Evolutionary conservation across 2,888 invertebrate genomes (phyloP).

Genomic region (Osedax frankpressi): DNA sequence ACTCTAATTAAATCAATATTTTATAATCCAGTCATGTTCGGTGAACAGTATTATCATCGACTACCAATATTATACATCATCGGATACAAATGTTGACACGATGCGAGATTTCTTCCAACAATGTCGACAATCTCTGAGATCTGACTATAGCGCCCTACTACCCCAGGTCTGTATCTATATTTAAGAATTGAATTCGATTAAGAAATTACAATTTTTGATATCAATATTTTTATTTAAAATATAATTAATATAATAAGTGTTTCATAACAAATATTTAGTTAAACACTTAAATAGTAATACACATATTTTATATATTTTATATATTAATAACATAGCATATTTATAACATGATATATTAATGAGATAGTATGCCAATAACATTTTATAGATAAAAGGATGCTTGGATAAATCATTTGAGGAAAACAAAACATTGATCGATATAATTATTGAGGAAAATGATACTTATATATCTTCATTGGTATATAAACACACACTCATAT

Average conservation of each 20-base stretch:
- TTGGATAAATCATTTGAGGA: not conserved
- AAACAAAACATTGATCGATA: not conserved
- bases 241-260: too few relatives aligned
- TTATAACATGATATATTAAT: too few relatives aligned
- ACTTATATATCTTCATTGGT: too few relatives aligned
- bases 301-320: too few relatives aligned
- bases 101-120: constrained; percentile 9
- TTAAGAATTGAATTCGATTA: too few relatives aligned
- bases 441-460: not conserved
- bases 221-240: too few relatives aligned
- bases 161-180: not conserved
- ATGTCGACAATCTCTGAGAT: not conserved
- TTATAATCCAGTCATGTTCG: not conserved
- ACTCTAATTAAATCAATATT: too few relatives aligned
- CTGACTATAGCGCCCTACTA: not conserved
- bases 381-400: not conserved
- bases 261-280: too few relatives aligned
- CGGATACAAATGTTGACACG: not conserved
- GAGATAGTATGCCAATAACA: too few relatives aligned
- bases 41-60: not conserved
- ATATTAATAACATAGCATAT: too few relatives aligned
- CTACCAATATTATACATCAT: not conserved
- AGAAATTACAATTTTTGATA: too few relatives aligned
- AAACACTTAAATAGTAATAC: too few relatives aligned
- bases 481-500: not conserved